Conservation (phyloP, 2,888 invertebrate genomes). For the Cenopis cana region DNA sequence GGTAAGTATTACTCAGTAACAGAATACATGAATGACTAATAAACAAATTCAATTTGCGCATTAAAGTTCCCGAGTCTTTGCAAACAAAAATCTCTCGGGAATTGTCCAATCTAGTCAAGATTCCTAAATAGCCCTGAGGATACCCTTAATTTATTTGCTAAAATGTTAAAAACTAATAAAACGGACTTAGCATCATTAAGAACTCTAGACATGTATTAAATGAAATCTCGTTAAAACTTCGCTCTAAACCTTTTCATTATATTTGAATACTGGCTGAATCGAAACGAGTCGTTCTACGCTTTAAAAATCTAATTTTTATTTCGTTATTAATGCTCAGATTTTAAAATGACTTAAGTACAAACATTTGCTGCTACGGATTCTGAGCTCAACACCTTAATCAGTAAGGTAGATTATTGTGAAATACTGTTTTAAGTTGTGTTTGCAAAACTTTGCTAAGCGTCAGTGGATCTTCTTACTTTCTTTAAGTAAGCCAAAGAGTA, state of each 20-base stretch:
- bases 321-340: not conserved
- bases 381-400: not conserved
- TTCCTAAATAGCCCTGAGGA: not conserved
- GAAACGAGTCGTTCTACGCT: not conserved
- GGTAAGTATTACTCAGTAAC: no score
- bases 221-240: slow-evolving; percentile 21
- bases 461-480: not conserved
- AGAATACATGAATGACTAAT: no score
- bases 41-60: no score
- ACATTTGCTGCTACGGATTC: not conserved
- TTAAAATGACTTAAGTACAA: not conserved
- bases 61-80: not conserved
- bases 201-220: slow-evolving; percentile 16
- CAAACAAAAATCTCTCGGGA: not conserved
- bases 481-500: no score
- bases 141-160: not conserved
- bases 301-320: slow-evolving; percentile 1
- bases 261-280: slow-evolving; percentile 11
- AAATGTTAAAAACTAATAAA: slow-evolving; percentile 3
- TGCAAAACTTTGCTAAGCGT: not conserved
- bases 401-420: not conserved
- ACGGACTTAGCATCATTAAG: not conserved
- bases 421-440: not conserved
- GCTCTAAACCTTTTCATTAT: slow-evolving; percentile 10
- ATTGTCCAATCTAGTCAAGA: not conserved